A percentile compares a stretch with the other conserved stretches of the same genome.
Evolutionary conservation across 2,888 invertebrate species (phyloP).

Genomic region (Serrognathus titanus): DNA sequence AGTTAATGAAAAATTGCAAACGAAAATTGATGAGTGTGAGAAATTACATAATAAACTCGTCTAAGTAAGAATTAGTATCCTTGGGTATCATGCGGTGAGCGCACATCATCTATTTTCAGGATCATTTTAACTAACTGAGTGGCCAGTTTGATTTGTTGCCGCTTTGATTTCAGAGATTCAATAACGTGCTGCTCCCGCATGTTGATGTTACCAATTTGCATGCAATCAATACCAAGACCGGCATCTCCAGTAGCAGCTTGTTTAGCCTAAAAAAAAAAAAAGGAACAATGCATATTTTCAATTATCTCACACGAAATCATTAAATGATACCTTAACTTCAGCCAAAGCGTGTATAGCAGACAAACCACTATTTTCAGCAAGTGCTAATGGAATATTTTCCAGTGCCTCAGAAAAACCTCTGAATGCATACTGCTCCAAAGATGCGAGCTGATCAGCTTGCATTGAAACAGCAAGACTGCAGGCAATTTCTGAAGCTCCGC

Average conservation of each 20-base stretch:
- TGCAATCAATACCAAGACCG: slow-evolving; percentile 92
- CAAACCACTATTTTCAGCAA: slow-evolving; percentile 95
- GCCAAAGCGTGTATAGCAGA: slow-evolving; percentile 90
- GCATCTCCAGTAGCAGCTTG: slow-evolving; percentile 84
- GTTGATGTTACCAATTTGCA: slow-evolving; percentile 75
- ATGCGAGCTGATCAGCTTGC: slow-evolving; percentile 82
- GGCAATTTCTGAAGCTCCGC: slow-evolving; percentile 94
- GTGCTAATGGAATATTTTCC: slow-evolving; percentile 89
- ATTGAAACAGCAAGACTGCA: slow-evolving; percentile 88
- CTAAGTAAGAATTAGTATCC: slow-evolving; percentile 19
- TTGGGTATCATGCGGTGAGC: slow-evolving; percentile 46
- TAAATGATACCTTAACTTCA: slow-evolving; percentile 64
- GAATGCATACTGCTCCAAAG: slow-evolving; percentile 96
- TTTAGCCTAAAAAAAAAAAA: slow-evolving; percentile 53
- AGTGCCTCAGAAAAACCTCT: slow-evolving; percentile 93
- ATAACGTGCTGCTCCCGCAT: slow-evolving; percentile 95
- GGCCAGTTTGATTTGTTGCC: slow-evolving; percentile 93
- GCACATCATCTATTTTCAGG: slow-evolving; percentile 97
- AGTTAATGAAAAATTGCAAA: too few species aligned
- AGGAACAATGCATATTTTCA: background rate
- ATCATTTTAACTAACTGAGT: slow-evolving; percentile 99
- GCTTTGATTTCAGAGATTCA: slow-evolving; percentile 95
- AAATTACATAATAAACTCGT: slow-evolving; percentile 1
- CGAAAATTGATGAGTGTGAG: background rate
- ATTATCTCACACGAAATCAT: background rate